phyloP scores from a whole-genome alignment of 1,140 invertebrate species.

The Ganaspis sp. region DNA sequence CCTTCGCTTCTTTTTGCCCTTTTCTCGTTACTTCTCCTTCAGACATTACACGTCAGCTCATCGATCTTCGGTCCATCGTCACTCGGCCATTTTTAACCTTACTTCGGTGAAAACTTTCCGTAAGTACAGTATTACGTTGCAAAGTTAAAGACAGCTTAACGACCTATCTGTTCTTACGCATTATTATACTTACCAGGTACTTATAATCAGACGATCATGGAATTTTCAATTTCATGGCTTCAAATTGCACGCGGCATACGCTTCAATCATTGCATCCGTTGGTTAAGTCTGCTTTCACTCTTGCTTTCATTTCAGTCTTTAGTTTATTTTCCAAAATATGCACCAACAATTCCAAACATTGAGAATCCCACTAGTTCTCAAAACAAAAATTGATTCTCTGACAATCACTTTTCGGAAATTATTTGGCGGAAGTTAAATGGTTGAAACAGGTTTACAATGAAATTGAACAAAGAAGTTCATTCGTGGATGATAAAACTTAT shows the following conservation, averaged over 20 bases:
- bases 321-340: too few relatives aligned
- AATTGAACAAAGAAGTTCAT: too few relatives aligned
- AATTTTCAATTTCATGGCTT: constrained; percentile 20
- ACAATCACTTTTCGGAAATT: too few relatives aligned
- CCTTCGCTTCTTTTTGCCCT: not conserved
- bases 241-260: not conserved
- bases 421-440: too few relatives aligned
- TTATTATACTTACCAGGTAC: constrained; percentile 19
- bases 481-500: too few relatives aligned
- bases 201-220: not conserved
- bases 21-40: not conserved
- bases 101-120: constrained; percentile 13
- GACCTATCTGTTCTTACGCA: constrained; percentile 19
- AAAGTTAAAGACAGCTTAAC: not conserved
- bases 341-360: too few relatives aligned
- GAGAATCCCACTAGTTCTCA: too few relatives aligned
- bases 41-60: constrained; percentile 29
- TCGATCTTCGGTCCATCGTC: constrained; percentile 33
- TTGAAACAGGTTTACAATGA: too few relatives aligned
- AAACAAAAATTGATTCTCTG: too few relatives aligned
- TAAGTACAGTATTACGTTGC: constrained; percentile 5
- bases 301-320: not conserved
- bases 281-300: not conserved
- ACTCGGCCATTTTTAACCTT: not conserved
- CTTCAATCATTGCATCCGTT: not conserved